Evolutionary conservation across 2,888 invertebrate species (phyloP).

Genomic region (Petrolisthes manimaculis): DNA sequence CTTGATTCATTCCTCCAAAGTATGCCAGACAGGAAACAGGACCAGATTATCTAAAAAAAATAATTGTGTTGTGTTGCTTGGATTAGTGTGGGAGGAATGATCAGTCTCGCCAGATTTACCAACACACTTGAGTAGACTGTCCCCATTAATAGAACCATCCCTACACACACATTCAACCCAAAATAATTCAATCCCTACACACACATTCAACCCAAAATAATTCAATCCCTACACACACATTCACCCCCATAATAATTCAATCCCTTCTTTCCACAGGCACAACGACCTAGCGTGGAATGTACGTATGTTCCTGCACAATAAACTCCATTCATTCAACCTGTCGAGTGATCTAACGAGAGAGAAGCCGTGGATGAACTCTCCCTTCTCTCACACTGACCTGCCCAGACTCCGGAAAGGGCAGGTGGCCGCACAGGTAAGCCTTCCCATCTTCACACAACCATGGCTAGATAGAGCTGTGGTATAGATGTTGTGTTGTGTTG

Average conservation of each 20-base stretch:
- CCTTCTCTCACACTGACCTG: slow-evolving; percentile 50
- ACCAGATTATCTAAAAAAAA: too few relatives aligned
- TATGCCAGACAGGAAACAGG: too few relatives aligned
- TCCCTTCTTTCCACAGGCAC: slow-evolving; percentile 22
- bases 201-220: background rate
- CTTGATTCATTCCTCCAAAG: too few relatives aligned
- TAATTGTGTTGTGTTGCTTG: too few relatives aligned
- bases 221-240: background rate
- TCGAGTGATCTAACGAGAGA: slow-evolving; percentile 33
- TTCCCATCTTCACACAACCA: background rate
- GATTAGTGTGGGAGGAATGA: too few relatives aligned
- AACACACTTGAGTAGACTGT: too few relatives aligned
- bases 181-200: too few relatives aligned
- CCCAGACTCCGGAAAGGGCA: slow-evolving; percentile 37
- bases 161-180: too few relatives aligned
- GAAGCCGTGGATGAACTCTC: slow-evolving; percentile 35
- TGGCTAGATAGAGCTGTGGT: background rate
- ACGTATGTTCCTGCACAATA: slow-evolving; percentile 42
- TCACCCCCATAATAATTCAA: background rate
- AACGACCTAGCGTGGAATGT: slow-evolving; percentile 50
- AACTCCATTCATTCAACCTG: slow-evolving; percentile 40
- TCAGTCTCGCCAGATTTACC: too few relatives aligned
- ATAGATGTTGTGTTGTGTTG: background rate
- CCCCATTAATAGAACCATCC: too few relatives aligned
- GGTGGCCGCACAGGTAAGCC: slow-evolving; percentile 45